A percentile compares a stretch with the other conserved stretches of the same genome.
These are phyloP conservation scores for Sitodiplosis mosellana DNA, from an alignment of 1,140 invertebrate species.

Conservation along the genomic window DNA sequence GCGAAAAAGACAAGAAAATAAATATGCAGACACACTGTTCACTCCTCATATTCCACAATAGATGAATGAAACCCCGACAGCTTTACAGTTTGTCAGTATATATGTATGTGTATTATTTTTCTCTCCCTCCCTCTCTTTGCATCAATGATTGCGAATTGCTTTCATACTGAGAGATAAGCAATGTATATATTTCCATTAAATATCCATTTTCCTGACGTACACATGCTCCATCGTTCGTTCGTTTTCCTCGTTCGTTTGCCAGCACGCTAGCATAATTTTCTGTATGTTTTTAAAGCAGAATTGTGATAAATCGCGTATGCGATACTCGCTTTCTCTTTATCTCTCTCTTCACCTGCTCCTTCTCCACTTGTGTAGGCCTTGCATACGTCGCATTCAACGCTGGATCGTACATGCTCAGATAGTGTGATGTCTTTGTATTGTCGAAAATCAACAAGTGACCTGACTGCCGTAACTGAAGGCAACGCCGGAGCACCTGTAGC, in stretches of 20 bases:
- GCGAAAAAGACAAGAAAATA: background rate
- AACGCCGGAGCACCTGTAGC: constrained; percentile 2
- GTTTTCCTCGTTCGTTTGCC: background rate
- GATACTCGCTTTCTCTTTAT: too few relatives aligned
- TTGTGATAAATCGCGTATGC: too few relatives aligned
- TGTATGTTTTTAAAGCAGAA: too few relatives aligned
- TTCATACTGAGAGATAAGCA: too few relatives aligned
- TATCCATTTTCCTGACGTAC: background rate
- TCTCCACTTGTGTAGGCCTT: constrained; percentile 15
- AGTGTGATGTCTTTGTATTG: constrained; percentile 26
- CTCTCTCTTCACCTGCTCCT: too few relatives aligned
- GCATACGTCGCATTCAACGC: constrained; percentile 22
- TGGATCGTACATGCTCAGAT: constrained; percentile 24
- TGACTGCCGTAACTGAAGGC: constrained; percentile 25
- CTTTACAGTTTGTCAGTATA: too few relatives aligned
- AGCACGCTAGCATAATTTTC: background rate
- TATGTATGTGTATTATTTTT: too few relatives aligned
- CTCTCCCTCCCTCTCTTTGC: too few relatives aligned
- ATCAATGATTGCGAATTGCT: too few relatives aligned
- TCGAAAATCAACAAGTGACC: constrained; percentile 51
- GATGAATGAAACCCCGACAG: too few relatives aligned
- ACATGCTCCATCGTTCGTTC: background rate
- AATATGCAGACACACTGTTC: background rate
- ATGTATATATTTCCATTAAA: too few relatives aligned
- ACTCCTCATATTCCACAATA: background rate